A percentile compares a stretch with the other conserved stretches of the same genome.
These are phyloP conservation scores for Lasioglossum calceatum DNA, from an alignment of 2,888 invertebrate genomes.

Conservation along the genomic window DNA sequence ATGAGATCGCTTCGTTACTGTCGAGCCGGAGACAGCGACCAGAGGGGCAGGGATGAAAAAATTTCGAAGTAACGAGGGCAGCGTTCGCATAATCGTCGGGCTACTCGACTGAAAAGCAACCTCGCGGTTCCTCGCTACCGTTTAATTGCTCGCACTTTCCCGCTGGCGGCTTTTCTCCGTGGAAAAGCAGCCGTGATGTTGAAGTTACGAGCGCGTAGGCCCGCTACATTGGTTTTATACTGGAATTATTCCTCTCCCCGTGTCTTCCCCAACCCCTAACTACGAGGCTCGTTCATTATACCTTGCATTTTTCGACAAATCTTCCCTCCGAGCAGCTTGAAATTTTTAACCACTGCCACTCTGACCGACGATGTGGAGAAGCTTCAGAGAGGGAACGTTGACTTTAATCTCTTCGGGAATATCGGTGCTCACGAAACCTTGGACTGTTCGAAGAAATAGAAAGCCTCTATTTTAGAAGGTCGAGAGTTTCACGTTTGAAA, in stretches of 20 bases:
- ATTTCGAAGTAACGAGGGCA: slow-evolving; percentile 60
- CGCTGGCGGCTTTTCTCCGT: slow-evolving; percentile 29
- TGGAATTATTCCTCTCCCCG: background rate
- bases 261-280: background rate
- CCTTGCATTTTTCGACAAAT: slow-evolving; percentile 42
- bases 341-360: slow-evolving; percentile 35
- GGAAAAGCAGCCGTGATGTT: slow-evolving; percentile 38
- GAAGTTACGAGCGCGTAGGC: slow-evolving; percentile 40
- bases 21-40: slow-evolving; percentile 43
- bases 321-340: slow-evolving; percentile 13
- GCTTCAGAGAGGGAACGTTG: background rate
- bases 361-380: background rate
- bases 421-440: background rate
- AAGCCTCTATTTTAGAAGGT: background rate
- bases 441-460: background rate
- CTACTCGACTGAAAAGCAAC: slow-evolving; percentile 65
- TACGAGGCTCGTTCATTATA: slow-evolving; percentile 45
- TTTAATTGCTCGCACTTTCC: slow-evolving; percentile 64
- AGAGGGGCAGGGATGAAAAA: slow-evolving; percentile 40
- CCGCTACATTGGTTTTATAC: slow-evolving; percentile 26
- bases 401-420: background rate
- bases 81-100: slow-evolving; percentile 59
- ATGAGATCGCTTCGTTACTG: slow-evolving; percentile 59
- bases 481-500: background rate
- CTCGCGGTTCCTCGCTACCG: slow-evolving; percentile 51